Percentiles rank a stretch among this genome's conserved stretches.
Evolutionary conservation across 2,113 vertebrate species (phyloP).

Genomic region (Menidia beryllina): DNA sequence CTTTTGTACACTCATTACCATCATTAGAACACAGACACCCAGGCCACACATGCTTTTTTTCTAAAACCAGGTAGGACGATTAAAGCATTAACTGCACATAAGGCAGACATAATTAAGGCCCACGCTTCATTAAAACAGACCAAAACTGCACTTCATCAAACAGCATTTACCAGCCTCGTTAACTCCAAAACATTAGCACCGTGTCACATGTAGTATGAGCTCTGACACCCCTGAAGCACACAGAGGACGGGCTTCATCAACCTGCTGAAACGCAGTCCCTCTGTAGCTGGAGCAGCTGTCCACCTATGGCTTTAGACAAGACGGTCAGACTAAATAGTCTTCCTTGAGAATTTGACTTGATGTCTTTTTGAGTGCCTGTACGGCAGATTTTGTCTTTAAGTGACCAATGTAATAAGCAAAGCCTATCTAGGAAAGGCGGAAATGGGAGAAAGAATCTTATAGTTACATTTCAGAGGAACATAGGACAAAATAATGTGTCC

Average conservation of each 20-base stretch:
- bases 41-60: neutral
- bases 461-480: too few relatives aligned
- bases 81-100: neutral
- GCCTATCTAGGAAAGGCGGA: too few relatives aligned
- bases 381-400: too few relatives aligned
- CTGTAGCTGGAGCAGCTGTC: too few relatives aligned
- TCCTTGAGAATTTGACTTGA: too few relatives aligned
- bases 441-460: too few relatives aligned
- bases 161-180: neutral
- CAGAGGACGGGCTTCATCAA: neutral
- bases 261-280: neutral
- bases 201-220: neutral
- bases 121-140: neutral
- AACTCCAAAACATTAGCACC: neutral
- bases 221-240: neutral
- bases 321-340: too few relatives aligned
- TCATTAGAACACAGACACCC: neutral
- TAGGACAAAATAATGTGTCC: too few relatives aligned
- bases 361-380: too few relatives aligned
- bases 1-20: neutral
- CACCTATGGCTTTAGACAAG: too few relatives aligned
- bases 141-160: neutral
- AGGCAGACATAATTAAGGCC: neutral
- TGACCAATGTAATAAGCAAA: too few relatives aligned
- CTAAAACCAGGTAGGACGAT: neutral